Evolutionary conservation across 2,797 vertebrate species (phyloP).

Genomic region (Notolabrus celidotus): DNA sequence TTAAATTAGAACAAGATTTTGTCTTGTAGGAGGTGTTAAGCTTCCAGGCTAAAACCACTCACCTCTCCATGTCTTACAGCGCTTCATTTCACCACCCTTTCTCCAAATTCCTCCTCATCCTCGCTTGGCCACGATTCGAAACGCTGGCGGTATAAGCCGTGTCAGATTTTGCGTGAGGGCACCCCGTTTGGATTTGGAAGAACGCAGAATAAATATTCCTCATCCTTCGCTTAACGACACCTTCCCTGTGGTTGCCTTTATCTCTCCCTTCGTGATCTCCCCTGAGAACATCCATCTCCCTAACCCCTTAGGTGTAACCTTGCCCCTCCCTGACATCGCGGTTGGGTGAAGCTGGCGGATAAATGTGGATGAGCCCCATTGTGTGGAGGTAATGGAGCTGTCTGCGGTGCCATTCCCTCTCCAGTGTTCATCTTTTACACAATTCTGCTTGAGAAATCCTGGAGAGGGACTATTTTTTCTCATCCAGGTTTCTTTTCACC

Average conservation of each 20-base stretch:
- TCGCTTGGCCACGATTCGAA: slow-evolving; percentile 56
- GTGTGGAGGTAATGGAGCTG: slow-evolving; percentile 73
- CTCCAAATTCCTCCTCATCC: slow-evolving; percentile 71
- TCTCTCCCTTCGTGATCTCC: slow-evolving; percentile 51
- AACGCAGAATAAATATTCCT: slow-evolving; percentile 21
- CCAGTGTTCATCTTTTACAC: slow-evolving; percentile 40
- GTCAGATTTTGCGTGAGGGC: slow-evolving; percentile 55
- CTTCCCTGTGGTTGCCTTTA: slow-evolving; percentile 31
- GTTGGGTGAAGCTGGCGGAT: slow-evolving; percentile 55
- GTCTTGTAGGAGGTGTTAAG: slow-evolving; percentile 26
- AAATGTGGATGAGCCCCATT: slow-evolving; percentile 73
- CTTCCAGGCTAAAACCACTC: slow-evolving; percentile 39
- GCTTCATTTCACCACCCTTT: slow-evolving; percentile 49
- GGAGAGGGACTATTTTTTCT: slow-evolving; percentile 23
- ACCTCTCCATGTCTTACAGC: slow-evolving; percentile 48
- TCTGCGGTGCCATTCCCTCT: slow-evolving; percentile 48
- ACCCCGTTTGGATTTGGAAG: slow-evolving; percentile 47
- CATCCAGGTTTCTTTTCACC: slow-evolving; percentile 13
- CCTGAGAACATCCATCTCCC: slow-evolving; percentile 63
- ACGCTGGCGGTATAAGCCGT: slow-evolving; percentile 63
- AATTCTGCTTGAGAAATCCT: slow-evolving; percentile 16
- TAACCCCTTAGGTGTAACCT: slow-evolving; percentile 63
- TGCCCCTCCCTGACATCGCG: slow-evolving; percentile 53
- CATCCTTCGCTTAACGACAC: slow-evolving; percentile 42
- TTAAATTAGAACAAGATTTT: slow-evolving; percentile 17